phyloP scores from a whole-genome alignment of 2,113 vertebrate species.

The Vulpes lagopus region DNA sequence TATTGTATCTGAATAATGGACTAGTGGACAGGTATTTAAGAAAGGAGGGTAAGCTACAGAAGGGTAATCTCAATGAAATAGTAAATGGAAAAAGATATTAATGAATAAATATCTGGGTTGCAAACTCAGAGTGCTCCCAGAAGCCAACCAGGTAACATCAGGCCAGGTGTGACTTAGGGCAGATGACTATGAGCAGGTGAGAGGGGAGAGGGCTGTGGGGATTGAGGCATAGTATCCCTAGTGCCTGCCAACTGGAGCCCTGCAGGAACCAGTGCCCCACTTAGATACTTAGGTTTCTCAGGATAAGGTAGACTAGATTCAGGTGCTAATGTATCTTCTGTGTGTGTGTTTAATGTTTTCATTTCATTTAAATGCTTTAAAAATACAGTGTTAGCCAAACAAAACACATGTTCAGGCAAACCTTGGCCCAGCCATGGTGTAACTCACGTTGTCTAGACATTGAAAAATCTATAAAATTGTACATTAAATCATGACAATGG shows the following conservation, averaged over 20 bases:
- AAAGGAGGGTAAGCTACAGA: not conserved
- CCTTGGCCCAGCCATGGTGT: not conserved
- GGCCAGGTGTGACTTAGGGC: not conserved
- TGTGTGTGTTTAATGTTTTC: not conserved
- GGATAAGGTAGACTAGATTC: not conserved
- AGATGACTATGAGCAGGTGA: not conserved
- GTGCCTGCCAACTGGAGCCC: rapidly evolving
- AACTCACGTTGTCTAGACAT: not conserved
- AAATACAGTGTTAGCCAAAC: not conserved
- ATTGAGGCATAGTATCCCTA: rapidly evolving
- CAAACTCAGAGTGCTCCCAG: not conserved
- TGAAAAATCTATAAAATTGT: not conserved
- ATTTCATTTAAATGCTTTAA: slow-evolving; percentile 15
- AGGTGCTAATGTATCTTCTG: not conserved
- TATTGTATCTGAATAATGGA: not conserved
- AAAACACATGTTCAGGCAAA: not conserved
- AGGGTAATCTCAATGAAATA: not conserved
- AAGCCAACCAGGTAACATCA: not conserved
- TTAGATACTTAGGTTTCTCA: not conserved
- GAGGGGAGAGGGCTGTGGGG: not conserved
- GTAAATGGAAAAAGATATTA: not conserved
- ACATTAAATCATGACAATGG: not conserved
- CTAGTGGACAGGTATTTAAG: not conserved
- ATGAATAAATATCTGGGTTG: not conserved
- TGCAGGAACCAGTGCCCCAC: rapidly evolving